Evolutionary conservation across 2,888 invertebrate species (phyloP).

Genomic region (Platycheirus albimanus): DNA sequence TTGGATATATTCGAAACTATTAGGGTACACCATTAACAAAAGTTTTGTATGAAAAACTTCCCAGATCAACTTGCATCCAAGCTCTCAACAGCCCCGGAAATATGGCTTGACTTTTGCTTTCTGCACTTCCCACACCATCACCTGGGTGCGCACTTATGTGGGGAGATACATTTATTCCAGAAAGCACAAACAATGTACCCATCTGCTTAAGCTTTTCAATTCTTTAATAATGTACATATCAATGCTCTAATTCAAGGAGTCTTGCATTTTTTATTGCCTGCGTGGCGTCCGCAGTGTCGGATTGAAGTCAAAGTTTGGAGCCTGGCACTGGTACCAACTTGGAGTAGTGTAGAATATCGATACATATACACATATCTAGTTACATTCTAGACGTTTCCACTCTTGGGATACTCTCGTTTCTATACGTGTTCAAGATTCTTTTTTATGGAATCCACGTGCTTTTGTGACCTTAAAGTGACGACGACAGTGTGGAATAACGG

Average conservation of each 20-base stretch:
- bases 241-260: slow-evolving; percentile 61
- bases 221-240: slow-evolving; percentile 71
- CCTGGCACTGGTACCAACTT: slow-evolving; percentile 32
- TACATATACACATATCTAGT: no score
- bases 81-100: slow-evolving; percentile 54
- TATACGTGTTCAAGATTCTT: slow-evolving; percentile 15
- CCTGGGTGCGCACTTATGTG: slow-evolving; percentile 34
- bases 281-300: background rate
- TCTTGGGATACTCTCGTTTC: slow-evolving; percentile 59
- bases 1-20: slow-evolving; percentile 42
- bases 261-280: slow-evolving; percentile 24
- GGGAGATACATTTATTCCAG: slow-evolving; percentile 49
- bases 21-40: no score
- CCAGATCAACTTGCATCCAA: slow-evolving; percentile 55
- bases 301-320: no score
- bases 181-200: slow-evolving; percentile 59
- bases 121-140: no score
- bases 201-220: slow-evolving; percentile 66
- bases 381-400: slow-evolving; percentile 68
- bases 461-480: slow-evolving; percentile 7
- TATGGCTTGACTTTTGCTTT: background rate
- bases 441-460: slow-evolving; percentile 37
- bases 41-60: slow-evolving; percentile 65
- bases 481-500: slow-evolving; percentile 1
- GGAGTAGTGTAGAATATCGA: slow-evolving; percentile 28